Conservation (phyloP, 2,888 invertebrate species). For the Epinotia ramella region DNA sequence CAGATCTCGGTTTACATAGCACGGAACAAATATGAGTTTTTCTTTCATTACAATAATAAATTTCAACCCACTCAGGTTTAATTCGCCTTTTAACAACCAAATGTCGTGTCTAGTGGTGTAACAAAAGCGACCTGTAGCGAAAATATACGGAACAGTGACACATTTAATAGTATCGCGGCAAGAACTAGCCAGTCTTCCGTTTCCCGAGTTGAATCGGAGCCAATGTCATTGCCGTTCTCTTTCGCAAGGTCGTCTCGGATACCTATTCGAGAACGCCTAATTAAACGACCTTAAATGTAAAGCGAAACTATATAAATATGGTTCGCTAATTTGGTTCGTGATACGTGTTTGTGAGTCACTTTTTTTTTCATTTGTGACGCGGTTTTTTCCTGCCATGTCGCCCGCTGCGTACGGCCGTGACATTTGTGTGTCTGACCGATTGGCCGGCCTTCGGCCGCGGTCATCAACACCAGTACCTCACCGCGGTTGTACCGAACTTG, state of each 20-base stretch:
- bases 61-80: not conserved
- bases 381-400: slow-evolving; percentile 76
- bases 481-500: slow-evolving; percentile 47
- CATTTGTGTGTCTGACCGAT: slow-evolving; percentile 84
- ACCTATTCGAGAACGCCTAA: slow-evolving; percentile 58
- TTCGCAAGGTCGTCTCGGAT: slow-evolving; percentile 68
- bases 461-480: slow-evolving; percentile 79
- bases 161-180: slow-evolving; percentile 49
- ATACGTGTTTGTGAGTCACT: slow-evolving; percentile 68
- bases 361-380: slow-evolving; percentile 80
- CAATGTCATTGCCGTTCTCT: slow-evolving; percentile 81
- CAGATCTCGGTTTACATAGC: not conserved
- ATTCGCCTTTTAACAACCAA: slow-evolving; percentile 7
- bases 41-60: not conserved
- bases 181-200: slow-evolving; percentile 61
- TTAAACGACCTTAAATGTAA: slow-evolving; percentile 36
- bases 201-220: slow-evolving; percentile 70
- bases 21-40: not conserved
- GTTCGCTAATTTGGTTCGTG: slow-evolving; percentile 40
- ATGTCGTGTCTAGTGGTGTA: not conserved
- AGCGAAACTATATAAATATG: slow-evolving; percentile 39
- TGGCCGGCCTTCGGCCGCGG: slow-evolving; percentile 82
- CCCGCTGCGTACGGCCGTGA: slow-evolving; percentile 76
- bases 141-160: slow-evolving; percentile 35
- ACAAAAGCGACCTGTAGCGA: not conserved